A percentile compares a stretch with the other conserved stretches of the same genome.
These are phyloP conservation scores for Hypotaenidia philippensis DNA, from an alignment of 2,797 vertebrate species.

Conservation along the genomic window DNA sequence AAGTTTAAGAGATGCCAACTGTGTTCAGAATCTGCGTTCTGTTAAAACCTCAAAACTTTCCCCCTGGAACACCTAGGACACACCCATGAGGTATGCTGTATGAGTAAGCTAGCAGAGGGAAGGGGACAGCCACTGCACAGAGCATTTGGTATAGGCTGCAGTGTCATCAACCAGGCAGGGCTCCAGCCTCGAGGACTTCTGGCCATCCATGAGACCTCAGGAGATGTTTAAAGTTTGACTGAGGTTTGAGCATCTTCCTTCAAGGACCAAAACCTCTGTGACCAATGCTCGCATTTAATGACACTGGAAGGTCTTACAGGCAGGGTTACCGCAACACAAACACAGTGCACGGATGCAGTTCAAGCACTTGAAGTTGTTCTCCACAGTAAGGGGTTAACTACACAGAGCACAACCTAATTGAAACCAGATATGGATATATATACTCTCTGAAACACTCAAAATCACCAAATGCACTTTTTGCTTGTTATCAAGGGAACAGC, in stretches of 20 bases:
- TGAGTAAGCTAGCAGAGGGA: neutral
- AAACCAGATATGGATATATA: neutral
- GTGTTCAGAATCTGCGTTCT: neutral
- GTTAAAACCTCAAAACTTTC: neutral
- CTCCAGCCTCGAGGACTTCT: neutral
- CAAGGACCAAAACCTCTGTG: neutral
- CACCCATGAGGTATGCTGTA: neutral
- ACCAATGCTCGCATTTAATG: fast-evolving
- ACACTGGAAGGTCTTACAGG: neutral
- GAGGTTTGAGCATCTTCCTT: neutral
- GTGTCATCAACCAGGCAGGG: neutral
- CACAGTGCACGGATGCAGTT: fast-evolving
- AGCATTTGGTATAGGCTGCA: neutral
- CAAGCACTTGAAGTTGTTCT: neutral
- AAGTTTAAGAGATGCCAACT: slow-evolving; percentile 20
- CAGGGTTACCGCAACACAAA: neutral
- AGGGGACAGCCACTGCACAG: neutral
- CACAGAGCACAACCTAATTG: neutral
- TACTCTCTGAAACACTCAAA: neutral
- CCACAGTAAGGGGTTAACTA: neutral
- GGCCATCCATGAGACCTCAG: neutral
- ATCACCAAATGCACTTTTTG: neutral
- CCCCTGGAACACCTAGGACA: neutral
- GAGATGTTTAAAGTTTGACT: neutral
- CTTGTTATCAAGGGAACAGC: slow-evolving; percentile 2